These are phyloP conservation scores for Vesta saturnalis DNA, from an alignment of 2,888 invertebrate species.

Conservation along the genomic window DNA sequence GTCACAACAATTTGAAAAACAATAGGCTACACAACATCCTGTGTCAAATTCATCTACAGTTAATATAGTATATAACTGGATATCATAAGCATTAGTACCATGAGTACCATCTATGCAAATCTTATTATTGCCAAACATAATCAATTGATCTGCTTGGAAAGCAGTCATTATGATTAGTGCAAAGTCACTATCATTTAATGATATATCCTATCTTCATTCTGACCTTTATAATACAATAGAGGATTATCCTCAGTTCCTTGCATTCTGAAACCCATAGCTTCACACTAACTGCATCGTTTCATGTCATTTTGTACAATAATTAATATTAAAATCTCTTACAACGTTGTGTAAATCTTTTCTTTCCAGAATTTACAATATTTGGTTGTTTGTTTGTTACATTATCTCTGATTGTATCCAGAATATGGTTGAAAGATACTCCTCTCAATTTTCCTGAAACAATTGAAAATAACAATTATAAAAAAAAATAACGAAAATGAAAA, in stretches of 20 bases:
- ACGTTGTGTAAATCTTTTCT: too few relatives aligned
- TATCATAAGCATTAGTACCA: constrained; percentile 12
- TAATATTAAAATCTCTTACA: too few relatives aligned
- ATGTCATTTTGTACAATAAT: not conserved
- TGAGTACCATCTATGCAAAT: too few relatives aligned
- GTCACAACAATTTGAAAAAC: constrained; percentile 9
- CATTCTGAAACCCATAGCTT: not conserved
- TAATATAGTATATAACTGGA: constrained; percentile 11
- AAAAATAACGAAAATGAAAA: too few relatives aligned
- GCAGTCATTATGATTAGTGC: not conserved
- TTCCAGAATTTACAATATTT: too few relatives aligned
- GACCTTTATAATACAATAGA: not conserved
- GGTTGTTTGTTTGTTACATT: too few relatives aligned
- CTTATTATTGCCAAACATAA: too few relatives aligned
- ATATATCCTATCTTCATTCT: not conserved
- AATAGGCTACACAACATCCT: constrained; percentile 13
- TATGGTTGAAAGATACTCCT: too few relatives aligned
- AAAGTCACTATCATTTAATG: not conserved
- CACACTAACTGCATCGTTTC: not conserved
- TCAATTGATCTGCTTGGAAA: too few relatives aligned
- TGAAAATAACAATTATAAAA: too few relatives aligned
- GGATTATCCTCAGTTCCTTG: not conserved
- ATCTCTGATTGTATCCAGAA: too few relatives aligned
- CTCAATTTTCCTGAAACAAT: too few relatives aligned
- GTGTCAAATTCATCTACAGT: constrained; percentile 16